These are phyloP conservation scores for Lycophotia porphyrea DNA, from an alignment of 2,888 invertebrate genomes.

Conservation along the genomic window DNA sequence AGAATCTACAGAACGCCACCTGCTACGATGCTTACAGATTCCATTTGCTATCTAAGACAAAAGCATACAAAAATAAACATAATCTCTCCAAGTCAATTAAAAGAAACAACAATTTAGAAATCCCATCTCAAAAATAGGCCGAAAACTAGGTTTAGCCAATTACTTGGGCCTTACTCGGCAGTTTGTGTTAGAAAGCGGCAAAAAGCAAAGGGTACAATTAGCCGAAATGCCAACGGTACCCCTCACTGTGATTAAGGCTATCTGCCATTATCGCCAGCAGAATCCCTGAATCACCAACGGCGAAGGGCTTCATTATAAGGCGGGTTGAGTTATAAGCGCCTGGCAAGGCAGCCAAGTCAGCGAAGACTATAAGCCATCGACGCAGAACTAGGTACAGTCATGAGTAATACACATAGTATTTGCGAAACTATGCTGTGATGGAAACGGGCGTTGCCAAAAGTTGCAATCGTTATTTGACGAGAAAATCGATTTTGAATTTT, in stretches of 20 bases:
- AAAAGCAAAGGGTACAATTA: slow-evolving; percentile 63
- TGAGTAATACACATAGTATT: background rate
- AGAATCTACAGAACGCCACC: background rate
- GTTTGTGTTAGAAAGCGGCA: slow-evolving; percentile 52
- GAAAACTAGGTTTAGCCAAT: slow-evolving; percentile 55
- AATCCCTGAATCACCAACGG: slow-evolving; percentile 70
- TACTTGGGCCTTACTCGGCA: slow-evolving; percentile 51
- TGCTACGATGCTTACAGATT: background rate
- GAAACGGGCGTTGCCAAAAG: background rate
- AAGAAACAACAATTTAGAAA: slow-evolving; percentile 26
- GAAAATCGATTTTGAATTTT: background rate
- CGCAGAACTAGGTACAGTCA: background rate
- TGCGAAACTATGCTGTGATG: background rate
- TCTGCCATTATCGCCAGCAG: slow-evolving; percentile 63
- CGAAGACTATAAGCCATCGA: background rate
- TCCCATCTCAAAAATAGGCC: slow-evolving; percentile 23
- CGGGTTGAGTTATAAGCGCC: slow-evolving; percentile 6
- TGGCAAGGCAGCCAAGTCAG: background rate
- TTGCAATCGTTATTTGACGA: background rate
- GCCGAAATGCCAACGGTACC: slow-evolving; percentile 41
- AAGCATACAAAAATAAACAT: background rate
- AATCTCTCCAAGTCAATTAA: slow-evolving; percentile 5
- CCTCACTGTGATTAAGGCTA: slow-evolving; percentile 61
- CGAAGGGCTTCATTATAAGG: slow-evolving; percentile 61
- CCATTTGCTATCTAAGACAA: no score